A percentile compares a stretch with the other conserved stretches of the same genome.
phyloP scores from a whole-genome alignment of 2,888 invertebrate genomes.

The Hemicrepidius hirtus region DNA sequence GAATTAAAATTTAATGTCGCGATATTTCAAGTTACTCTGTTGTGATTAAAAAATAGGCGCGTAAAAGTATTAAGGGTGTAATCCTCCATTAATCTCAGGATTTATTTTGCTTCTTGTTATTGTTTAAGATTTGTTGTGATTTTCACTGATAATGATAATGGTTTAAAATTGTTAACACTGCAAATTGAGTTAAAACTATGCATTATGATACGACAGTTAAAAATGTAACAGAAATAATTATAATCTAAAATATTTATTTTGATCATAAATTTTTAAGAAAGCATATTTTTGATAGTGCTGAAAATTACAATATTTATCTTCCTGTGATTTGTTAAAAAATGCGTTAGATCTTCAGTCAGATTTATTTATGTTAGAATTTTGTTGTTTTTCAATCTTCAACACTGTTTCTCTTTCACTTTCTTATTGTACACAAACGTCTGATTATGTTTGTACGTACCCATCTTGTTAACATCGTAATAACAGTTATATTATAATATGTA shows the following conservation, averaged over 20 bases:
- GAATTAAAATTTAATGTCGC: neutral
- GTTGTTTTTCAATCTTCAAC: neutral
- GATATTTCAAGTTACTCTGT: neutral
- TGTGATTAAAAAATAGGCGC: neutral
- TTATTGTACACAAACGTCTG: neutral
- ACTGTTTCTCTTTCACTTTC: neutral
- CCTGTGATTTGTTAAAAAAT: neutral
- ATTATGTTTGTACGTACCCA: neutral
- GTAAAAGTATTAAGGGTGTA: neutral
- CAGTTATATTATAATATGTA: too few species aligned
- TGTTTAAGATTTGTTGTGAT: too few species aligned
- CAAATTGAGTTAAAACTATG: too few species aligned
- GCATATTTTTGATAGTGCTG: neutral
- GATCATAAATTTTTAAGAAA: neutral
- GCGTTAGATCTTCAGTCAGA: neutral
- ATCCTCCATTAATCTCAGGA: neutral
- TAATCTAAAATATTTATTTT: too few species aligned
- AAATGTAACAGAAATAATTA: too few species aligned
- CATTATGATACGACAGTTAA: too few species aligned
- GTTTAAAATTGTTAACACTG: too few species aligned
- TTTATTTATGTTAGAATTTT: constrained; percentile 2
- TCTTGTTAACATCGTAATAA: neutral
- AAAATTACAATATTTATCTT: neutral
- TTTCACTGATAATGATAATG: too few species aligned
- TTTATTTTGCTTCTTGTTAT: neutral